Evolutionary conservation across 1,140 invertebrate species (phyloP).

Genomic region (Notospermus geniculatus): DNA sequence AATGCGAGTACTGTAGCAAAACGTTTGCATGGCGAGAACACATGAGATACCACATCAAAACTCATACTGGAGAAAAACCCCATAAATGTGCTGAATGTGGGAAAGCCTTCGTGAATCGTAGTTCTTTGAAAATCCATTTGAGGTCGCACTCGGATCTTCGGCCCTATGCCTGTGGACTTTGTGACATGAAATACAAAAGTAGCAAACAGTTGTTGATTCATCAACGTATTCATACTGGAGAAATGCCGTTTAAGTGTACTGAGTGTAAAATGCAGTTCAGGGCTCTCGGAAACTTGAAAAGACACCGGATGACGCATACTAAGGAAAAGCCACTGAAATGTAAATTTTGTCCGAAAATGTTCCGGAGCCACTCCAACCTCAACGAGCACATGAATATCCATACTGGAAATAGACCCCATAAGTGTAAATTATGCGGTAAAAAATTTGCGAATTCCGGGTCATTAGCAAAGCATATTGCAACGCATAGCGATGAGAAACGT

Average conservation of each 20-base stretch:
- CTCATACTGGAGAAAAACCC: slow-evolving; percentile 32
- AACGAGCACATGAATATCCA: too few relatives aligned
- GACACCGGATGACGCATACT: too few relatives aligned
- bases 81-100: slow-evolving; percentile 30
- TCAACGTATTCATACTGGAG: slow-evolving; percentile 27
- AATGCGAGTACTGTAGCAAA: slow-evolving; percentile 28
- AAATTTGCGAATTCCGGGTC: slow-evolving; percentile 51
- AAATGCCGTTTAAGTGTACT: slow-evolving; percentile 26
- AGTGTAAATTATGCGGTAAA: slow-evolving; percentile 47
- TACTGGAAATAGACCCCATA: slow-evolving; percentile 20
- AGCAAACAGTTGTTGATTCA: slow-evolving; percentile 56
- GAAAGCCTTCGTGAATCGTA: slow-evolving; percentile 29
- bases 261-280: slow-evolving; percentile 15
- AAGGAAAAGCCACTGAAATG: too few relatives aligned
- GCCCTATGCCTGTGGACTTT: slow-evolving; percentile 64
- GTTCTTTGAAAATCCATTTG: slow-evolving; percentile 30
- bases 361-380: too few relatives aligned
- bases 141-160: slow-evolving; percentile 47
- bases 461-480: slow-evolving; percentile 42
- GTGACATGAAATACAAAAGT: slow-evolving; percentile 66
- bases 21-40: slow-evolving; percentile 26
- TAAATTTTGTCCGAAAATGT: too few relatives aligned
- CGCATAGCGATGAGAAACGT: slow-evolving; percentile 12
- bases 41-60: slow-evolving; percentile 34
- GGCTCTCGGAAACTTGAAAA: too few relatives aligned